Evolutionary conservation across 2,888 invertebrate species (phyloP).

Genomic region (Xylota segnis): DNA sequence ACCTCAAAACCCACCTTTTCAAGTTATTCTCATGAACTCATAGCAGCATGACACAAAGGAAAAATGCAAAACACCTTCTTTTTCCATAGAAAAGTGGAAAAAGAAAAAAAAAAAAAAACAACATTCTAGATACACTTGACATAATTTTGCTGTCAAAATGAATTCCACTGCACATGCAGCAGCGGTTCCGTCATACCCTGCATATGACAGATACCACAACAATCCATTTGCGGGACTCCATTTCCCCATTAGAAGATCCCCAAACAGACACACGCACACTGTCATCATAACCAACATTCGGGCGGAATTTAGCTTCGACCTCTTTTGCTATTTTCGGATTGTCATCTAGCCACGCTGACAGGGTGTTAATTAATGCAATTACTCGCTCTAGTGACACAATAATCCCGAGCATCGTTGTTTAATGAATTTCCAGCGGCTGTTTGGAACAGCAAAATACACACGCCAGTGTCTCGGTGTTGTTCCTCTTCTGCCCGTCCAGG

Average conservation of each 20-base stretch:
- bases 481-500: conserved; percentile 66
- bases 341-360: conserved; percentile 59
- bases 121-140: conserved; percentile 23
- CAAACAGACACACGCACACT: not conserved
- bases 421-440: conserved; percentile 52
- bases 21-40: not conserved
- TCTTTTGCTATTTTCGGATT: conserved; percentile 31
- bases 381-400: conserved; percentile 73
- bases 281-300: conserved; percentile 20
- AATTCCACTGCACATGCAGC: conserved; percentile 30
- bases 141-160: conserved; percentile 44
- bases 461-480: conserved; percentile 12
- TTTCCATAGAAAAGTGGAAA: not conserved
- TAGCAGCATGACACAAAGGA: not conserved
- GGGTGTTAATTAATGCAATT: conserved; percentile 74
- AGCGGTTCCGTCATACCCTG: conserved; percentile 7
- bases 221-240: conserved; percentile 59
- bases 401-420: conserved; percentile 68
- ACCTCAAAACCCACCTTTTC: conserved; percentile 16
- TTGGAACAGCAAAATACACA: not conserved
- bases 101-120: not conserved
- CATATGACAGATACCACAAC: conserved; percentile 49
- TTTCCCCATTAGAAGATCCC: conserved; percentile 40
- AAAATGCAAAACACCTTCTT: not conserved
- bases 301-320: conserved; percentile 24